Base-by-base conservation (phyloP, 2,888 invertebrate genomes). In the Scelioninae gen. 2 region DNA sequence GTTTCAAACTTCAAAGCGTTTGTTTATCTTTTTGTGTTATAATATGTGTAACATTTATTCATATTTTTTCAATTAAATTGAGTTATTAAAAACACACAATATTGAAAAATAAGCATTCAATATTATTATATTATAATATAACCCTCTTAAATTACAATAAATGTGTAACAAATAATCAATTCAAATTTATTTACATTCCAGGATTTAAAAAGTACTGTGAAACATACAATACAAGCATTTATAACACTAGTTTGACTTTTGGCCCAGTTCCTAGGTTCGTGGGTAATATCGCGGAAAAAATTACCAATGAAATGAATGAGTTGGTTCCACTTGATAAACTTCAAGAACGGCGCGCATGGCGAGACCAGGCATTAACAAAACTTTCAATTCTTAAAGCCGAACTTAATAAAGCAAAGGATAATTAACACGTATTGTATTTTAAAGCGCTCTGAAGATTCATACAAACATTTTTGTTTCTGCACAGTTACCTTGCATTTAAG, bases 331-430 rank as follows among this genome's bases (percentile, higher is more conserved):
- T 95, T 25, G 91, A 94, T 18, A 90, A 92, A 78, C 86, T 96
- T 57, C 90, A 89, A 58, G 92, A 93, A 68, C 87, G 95, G 73
- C 90, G 96, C 19, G 90, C 90, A 0, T 96, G 96, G 94, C 89
- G 96, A 15, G 96, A 96, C 82, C 89, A 91, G 28, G 94, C 94
- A 76, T 88, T 96, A 15, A 94, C 94, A 0, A 92, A 93, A 69
- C 88, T 96, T 9, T 91, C 95, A 18, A 87, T 92, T 65, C 87
- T 96, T 61, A 96, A 96, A 85, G 92, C 91, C 76, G 90, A 94
- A 81, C 89, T 93, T 86, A 89, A 90, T 67, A 82, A 85, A 53
- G 22, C 22, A 22, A 5, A 4, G 22, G 5, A 5, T n/a, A n/a
- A n/a, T n/a, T n/a, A n/a, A n/a, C n/a, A n/a, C n/a, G n/a, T n/a